These are phyloP conservation scores for Ischnus inquisitorius DNA, from an alignment of 2,888 invertebrate genomes.

Conservation along the genomic window DNA sequence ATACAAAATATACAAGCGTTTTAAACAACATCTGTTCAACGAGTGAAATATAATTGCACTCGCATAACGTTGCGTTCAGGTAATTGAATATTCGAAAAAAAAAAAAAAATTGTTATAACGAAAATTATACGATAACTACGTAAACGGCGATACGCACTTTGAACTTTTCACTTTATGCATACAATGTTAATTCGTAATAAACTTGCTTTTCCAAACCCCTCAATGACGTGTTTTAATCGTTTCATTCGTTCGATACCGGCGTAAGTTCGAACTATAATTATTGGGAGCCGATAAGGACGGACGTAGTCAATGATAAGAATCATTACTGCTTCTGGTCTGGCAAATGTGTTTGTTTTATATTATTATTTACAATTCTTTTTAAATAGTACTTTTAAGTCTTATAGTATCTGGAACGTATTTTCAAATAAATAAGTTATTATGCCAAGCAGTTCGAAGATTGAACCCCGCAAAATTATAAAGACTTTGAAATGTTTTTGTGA, in stretches of 20 bases:
- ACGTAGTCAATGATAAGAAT: not conserved
- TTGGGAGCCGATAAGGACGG: not conserved
- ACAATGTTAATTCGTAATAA: constrained; percentile 66
- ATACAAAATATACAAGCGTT: not conserved
- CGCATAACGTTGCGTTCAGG: constrained; percentile 28
- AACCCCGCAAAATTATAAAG: not conserved
- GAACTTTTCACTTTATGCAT: constrained; percentile 61
- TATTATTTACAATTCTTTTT: constrained; percentile 5
- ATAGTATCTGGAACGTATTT: constrained; percentile 11
- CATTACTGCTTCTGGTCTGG: not conserved
- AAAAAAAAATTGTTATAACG: constrained; percentile 47
- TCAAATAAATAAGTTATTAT: constrained; percentile 24
- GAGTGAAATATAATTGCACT: constrained; percentile 66
- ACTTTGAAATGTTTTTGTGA: not conserved
- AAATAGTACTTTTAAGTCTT: not conserved
- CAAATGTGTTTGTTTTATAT: not conserved
- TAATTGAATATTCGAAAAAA: constrained; percentile 33
- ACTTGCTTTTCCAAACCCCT: constrained; percentile 51
- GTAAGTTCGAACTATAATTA: not conserved
- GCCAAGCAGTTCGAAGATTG: not conserved
- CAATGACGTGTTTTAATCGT: constrained; percentile 1
- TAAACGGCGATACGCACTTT: constrained; percentile 52
- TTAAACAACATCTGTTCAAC: constrained; percentile 1
- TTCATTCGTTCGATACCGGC: not conserved
- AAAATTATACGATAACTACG: constrained; percentile 41